Evolutionary conservation across 2,797 vertebrate genomes (phyloP).

Genomic region (Cyprinella venusta): DNA sequence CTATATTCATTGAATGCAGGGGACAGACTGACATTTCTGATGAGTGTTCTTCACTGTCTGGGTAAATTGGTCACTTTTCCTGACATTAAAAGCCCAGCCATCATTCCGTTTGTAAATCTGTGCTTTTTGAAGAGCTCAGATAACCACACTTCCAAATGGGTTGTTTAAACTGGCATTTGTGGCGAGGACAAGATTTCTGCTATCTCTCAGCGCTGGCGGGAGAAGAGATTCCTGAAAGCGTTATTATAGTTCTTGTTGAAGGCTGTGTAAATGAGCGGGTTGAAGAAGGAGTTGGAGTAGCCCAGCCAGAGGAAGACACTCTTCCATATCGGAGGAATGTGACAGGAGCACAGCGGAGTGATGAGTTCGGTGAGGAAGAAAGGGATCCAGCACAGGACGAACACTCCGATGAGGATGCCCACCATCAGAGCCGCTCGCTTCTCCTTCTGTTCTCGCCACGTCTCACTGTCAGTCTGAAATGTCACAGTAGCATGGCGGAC

Average conservation of each 20-base stretch:
- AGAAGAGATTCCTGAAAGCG: conserved; percentile 92
- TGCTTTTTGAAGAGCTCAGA: conserved; percentile 18
- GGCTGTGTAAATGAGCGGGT: conserved; percentile 95
- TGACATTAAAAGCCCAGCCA: conserved; percentile 6
- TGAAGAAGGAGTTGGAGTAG: conserved; percentile 98
- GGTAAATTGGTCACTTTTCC: conserved; percentile 10
- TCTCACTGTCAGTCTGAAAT: conserved; percentile 91
- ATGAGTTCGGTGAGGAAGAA: conserved; percentile 96
- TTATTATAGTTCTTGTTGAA: conserved; percentile 98
- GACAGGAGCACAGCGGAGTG: conserved; percentile 87
- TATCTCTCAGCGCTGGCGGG: conserved; percentile 76
- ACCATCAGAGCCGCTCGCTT: conserved; percentile 93
- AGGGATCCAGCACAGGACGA: conserved; percentile 95
- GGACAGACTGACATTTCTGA: conserved; percentile 17
- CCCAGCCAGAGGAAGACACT: conserved; percentile 96
- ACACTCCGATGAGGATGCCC: conserved; percentile 94
- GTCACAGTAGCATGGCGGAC: conserved; percentile 88
- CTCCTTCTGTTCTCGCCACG: conserved; percentile 96
- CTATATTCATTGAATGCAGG: conserved; percentile 13
- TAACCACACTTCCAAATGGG: conserved; percentile 25
- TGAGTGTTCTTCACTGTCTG: not conserved
- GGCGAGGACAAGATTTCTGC: not conserved
- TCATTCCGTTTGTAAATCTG: not conserved
- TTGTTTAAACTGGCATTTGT: conserved; percentile 21
- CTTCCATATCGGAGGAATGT: conserved; percentile 92